Evolutionary conservation across 2,113 vertebrate genomes (phyloP), one percentile per base, ranked within the genome.

Genomic region (Trinectes maculatus): DNA sequence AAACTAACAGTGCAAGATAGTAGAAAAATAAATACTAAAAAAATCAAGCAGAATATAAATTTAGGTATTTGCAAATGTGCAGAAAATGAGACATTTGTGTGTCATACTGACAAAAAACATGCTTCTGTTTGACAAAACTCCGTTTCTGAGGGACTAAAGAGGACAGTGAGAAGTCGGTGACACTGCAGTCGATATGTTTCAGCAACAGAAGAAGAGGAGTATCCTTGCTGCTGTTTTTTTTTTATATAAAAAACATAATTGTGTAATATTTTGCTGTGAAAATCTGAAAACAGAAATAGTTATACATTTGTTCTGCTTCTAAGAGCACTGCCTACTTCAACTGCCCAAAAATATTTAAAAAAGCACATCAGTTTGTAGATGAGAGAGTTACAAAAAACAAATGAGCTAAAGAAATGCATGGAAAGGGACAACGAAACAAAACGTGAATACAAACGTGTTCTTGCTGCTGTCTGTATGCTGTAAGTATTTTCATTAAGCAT

Each of bases 1-100:
- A 61, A 60, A 52, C 56, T 8, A 42, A 74, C 68, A 74, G 63
- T 64, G 74, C 43, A 74, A 75, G 59, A 46, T 34, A 77, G 82
- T 80, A 82, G 52, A 86, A 85, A 81, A 87, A 85, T 82, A 84
- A 78, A 87, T 82, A 83, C 62, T 60, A 65, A 65, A 68, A 54
- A 73, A 65, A 68, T 62, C 54, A 60, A 55, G 37, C 55, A 33
- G 39, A 68, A 77, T 63, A 74, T 59, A 70, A 43, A 67, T 76
- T 69, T 37, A 61, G 48, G 39, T 53, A 26, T 43, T 49, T 72
- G 49, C 11, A 47, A 21, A 2, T 15, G 13, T 74, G 64, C 47
- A 57, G 47, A 55, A 63, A 77, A 51, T 6, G 42, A 25, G 46
- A 64, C 40, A 7, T 12, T n/a, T 18, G 5, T 44, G 29, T 22